Evolutionary conservation across 2,113 vertebrate species (phyloP), one percentile per base, ranked within the genome.

Genomic region (Paracanthobrama guichenoti): DNA sequence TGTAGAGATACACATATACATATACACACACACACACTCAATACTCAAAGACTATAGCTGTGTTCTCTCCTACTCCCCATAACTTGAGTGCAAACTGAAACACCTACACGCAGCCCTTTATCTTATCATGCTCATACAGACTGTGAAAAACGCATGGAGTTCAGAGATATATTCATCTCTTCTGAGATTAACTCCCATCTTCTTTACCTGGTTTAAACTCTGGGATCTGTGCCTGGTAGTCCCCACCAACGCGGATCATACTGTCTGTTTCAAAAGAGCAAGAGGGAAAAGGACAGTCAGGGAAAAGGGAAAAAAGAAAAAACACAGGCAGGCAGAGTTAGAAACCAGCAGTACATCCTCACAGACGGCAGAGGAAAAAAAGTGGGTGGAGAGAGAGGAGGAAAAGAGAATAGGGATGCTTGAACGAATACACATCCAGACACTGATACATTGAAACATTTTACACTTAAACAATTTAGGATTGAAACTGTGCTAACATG

Each of bases 181-280:
- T 31, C 22, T 13, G n/a, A 46, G 10, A 72, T 35, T n/a, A 50
- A 82, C 35, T 71, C 53, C 67, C 60, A 3, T 31, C 24, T 67
- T 14, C 66, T 92, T 93, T 90, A 97, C 97, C 97, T 94, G 96
- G 94, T 93, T 96, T 97, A 91, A 95, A 97, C 92, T 97, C 96
- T 14, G 97, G 97, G 86, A 97, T 97, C 90, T 95, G 95, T 12
- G 97, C 96, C 87, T 97, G 97, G 91, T 97, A 97, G 94, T 97
- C 96, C 85, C 96, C 95, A 86, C 97, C 96, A 86, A 97, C 97
- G 85, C 97, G 93, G 92, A 97, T 97, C 97, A 97, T 97, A 87
- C 96, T 97, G 93, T 97, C 96, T 97, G 93, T 78, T 71, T 69
- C 83, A 24, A 86, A 62, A 88, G 12, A 74, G 24, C 50, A 18